Conservation (phyloP, 2,113 vertebrate genomes). For the Nettapus auritus region DNA sequence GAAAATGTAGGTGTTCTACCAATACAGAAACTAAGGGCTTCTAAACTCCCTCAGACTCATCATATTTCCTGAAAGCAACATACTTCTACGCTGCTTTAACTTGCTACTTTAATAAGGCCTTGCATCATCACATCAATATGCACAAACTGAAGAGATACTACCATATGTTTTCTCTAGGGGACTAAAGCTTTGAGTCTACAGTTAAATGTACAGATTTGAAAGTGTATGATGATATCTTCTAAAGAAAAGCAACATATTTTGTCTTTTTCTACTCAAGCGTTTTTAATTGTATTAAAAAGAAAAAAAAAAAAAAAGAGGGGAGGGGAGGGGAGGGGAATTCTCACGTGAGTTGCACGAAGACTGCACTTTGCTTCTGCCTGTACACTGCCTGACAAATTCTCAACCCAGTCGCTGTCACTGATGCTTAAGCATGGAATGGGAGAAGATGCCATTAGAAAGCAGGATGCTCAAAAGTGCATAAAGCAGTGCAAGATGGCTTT, state of each 20-base stretch:
- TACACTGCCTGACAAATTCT: background rate
- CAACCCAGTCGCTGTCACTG: background rate
- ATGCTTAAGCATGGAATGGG: background rate
- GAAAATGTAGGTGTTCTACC: background rate
- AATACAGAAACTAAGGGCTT: background rate
- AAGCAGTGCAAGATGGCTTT: background rate
- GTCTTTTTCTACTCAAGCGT: background rate
- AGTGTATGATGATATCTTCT: background rate
- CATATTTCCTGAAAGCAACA: background rate
- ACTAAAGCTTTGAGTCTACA: background rate
- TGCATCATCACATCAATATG: fast-evolving
- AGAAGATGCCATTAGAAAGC: background rate
- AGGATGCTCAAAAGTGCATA: background rate
- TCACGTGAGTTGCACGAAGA: fast-evolving
- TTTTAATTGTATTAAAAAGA: background rate
- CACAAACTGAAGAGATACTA: background rate
- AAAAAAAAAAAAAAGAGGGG: background rate
- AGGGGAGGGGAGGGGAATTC: background rate
- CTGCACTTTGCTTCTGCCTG: background rate
- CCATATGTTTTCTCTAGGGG: background rate
- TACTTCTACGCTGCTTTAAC: background rate
- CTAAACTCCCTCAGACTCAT: background rate
- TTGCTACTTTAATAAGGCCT: background rate
- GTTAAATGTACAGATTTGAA: background rate
- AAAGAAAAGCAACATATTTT: background rate